phyloP scores from a whole-genome alignment of 2,113 vertebrate genomes.

The Tenebrosternarchus preto region DNA sequence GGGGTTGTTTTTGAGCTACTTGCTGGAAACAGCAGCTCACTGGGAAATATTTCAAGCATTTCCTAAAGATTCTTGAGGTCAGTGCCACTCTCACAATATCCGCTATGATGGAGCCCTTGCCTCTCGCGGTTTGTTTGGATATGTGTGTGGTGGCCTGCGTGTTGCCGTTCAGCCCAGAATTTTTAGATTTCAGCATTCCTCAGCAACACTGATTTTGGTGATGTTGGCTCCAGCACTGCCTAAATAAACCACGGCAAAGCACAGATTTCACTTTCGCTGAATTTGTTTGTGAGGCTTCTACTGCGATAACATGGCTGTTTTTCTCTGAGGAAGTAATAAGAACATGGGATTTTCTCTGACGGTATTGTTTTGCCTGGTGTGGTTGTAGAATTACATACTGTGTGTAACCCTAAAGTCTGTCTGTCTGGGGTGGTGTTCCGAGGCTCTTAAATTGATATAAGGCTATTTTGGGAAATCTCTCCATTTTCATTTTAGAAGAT shows the following conservation, averaged over 20 bases:
- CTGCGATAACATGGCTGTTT: background rate
- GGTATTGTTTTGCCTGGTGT: background rate
- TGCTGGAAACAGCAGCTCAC: conserved; percentile 24
- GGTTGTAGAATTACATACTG: conserved; percentile 2
- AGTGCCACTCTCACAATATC: conserved; percentile 36
- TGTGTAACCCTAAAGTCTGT: background rate
- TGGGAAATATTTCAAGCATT: conserved; percentile 51
- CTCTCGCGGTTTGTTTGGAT: conserved; percentile 47
- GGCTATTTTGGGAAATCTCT: background rate
- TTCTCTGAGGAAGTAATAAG: conserved; percentile 11
- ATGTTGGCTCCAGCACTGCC: conserved; percentile 11
- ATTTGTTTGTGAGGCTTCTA: conserved; percentile 25
- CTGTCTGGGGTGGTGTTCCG: background rate
- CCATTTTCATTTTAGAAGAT: background rate
- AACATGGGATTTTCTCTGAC: conserved; percentile 17
- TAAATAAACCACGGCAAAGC: conserved; percentile 28
- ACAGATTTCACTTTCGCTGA: conserved; percentile 7
- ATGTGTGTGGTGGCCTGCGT: conserved; percentile 37
- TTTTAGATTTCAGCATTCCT: conserved; percentile 41
- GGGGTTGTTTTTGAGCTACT: conserved; percentile 25
- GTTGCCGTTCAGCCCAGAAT: conserved; percentile 33
- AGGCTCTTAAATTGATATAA: background rate
- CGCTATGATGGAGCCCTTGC: conserved; percentile 13
- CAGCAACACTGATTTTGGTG: conserved; percentile 15
- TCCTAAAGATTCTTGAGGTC: conserved; percentile 51